These are phyloP conservation scores for Clistopyga incitator DNA, from an alignment of 2,888 invertebrate species.

Conservation along the genomic window DNA sequence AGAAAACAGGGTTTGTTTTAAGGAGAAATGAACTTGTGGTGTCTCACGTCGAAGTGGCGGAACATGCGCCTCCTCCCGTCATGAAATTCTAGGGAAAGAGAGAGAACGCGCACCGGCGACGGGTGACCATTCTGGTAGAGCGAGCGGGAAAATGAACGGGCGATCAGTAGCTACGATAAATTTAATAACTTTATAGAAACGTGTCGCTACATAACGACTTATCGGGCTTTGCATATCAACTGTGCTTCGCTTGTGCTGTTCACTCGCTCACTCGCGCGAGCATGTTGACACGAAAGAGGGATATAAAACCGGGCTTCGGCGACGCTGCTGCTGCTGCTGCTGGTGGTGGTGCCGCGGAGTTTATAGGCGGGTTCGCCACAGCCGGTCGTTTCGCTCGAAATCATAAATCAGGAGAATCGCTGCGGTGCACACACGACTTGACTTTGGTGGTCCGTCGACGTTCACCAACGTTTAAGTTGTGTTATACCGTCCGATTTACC, in stretches of 20 bases:
- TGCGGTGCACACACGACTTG: slow-evolving; percentile 61
- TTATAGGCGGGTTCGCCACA: slow-evolving; percentile 70
- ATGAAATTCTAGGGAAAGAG: slow-evolving; percentile 7
- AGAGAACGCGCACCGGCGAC: slow-evolving; percentile 14
- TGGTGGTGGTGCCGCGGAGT: slow-evolving; percentile 54
- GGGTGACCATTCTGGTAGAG: slow-evolving; percentile 11
- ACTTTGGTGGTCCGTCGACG: slow-evolving; percentile 52
- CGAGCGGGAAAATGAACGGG: slow-evolving; percentile 25
- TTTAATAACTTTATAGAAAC: slow-evolving; percentile 82
- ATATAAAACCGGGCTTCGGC: slow-evolving; percentile 73
- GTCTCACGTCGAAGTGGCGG: slow-evolving; percentile 1
- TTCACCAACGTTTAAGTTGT: slow-evolving; percentile 33
- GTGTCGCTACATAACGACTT: slow-evolving; percentile 75
- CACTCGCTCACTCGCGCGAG: slow-evolving; percentile 31
- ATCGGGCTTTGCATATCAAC: slow-evolving; percentile 77
- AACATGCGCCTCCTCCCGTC: slow-evolving; percentile 13
- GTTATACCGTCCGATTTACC: slow-evolving; percentile 36
- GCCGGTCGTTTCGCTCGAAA: slow-evolving; percentile 74
- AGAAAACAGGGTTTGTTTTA: not conserved
- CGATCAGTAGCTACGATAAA: slow-evolving; percentile 77
- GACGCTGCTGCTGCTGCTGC: not conserved
- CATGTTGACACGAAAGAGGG: slow-evolving; percentile 78
- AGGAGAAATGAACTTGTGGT: slow-evolving; percentile 23
- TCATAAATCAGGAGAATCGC: slow-evolving; percentile 78
- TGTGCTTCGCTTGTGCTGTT: slow-evolving; percentile 24